Base-by-base conservation (phyloP, 2,797 vertebrate genomes). In the Dromococcyx pavoninus region DNA sequence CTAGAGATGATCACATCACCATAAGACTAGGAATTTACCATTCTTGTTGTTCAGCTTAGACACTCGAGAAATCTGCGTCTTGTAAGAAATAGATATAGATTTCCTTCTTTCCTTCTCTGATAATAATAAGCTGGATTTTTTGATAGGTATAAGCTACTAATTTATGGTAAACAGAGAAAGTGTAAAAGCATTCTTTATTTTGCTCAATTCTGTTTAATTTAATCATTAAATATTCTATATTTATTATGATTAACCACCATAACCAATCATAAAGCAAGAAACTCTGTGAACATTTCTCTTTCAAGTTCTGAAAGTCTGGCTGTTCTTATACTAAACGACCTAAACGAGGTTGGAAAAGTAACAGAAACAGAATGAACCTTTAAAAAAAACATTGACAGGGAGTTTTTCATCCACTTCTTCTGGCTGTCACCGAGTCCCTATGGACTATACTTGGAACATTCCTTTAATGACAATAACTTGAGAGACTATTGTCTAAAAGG, bases 11-110 rank as follows among this genome's bases (percentile, higher is more conserved):
- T 81, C 17, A 48, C 21, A 41, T 13, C 46, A 39, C 15, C 62
- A 32, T 0, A 0, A 64, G 51, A 62, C 3, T 9, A 17, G 9
- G n/a, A 65, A 54, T 5, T 61, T n/a, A 37, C 13, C 17, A 4
- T 35, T 51, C 43, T 19, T 43, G 7, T 11, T 32, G 21, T 24
- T 76, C 71, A 57, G 9, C 7, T 62, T 23, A 80, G 39, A 53
- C 37, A 37, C 9, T 66, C 10, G 48, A 69, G 25, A 62, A 70
- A 78, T 44, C 18, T 73, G 7, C 21, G 5, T 24, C 23, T 60
- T n/a, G 19, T 18, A 41, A 37, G 15, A 30, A 0, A 4, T n/a
- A n/a, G n/a, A n/a, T n/a, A n/a, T n/a, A n/a, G n/a, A n/a, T n/a
- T n/a, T 43, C 62, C 67, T 32, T 22, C n/a, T 13, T 78, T 78